Evolutionary conservation across 37 sponge, comb jelly and placozoan species (phyloP).

Genomic region (Halichondria panicea): DNA sequence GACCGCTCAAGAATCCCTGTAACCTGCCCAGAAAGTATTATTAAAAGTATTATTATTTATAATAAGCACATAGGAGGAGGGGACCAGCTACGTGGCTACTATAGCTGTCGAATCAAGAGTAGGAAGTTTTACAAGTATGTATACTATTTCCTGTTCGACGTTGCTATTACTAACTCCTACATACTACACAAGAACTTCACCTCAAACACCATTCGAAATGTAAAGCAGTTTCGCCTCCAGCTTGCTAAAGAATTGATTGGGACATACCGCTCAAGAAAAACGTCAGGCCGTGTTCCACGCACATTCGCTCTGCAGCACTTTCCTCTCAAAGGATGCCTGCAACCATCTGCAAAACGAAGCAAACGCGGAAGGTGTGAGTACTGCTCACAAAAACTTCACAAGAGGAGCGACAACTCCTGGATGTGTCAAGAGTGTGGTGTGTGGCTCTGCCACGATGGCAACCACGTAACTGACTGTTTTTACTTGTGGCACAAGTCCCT

Average conservation of each 20-base stretch:
- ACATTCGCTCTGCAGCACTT: no score
- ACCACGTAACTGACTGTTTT: no score
- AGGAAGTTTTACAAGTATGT: conserved; percentile 44
- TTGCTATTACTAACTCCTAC: conserved; percentile 28
- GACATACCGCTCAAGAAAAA: conserved; percentile 4
- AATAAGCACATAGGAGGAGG: conserved; percentile 33
- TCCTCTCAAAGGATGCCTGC: no score
- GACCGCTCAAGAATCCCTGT: conserved; percentile 26
- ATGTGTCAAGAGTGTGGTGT: no score
- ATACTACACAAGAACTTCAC: conserved; percentile 12
- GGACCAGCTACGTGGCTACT: conserved; percentile 39
- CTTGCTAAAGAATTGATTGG: conserved; percentile 14
- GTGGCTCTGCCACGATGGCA: no score
- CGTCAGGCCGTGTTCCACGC: background rate
- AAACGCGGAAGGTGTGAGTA: no score
- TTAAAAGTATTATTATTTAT: background rate
- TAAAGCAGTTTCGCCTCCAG: conserved; percentile 16
- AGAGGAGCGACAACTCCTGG: no score
- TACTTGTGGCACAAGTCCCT: no score
- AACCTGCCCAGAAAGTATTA: conserved; percentile 7
- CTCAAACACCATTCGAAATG: no score
- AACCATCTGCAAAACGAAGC: no score
- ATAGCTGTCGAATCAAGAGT: conserved; percentile 6
- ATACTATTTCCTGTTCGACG: conserved; percentile 27
- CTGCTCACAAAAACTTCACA: no score